Conservation (phyloP, 2,797 vertebrate genomes). For the Cirrhinus mrigala region DNA sequence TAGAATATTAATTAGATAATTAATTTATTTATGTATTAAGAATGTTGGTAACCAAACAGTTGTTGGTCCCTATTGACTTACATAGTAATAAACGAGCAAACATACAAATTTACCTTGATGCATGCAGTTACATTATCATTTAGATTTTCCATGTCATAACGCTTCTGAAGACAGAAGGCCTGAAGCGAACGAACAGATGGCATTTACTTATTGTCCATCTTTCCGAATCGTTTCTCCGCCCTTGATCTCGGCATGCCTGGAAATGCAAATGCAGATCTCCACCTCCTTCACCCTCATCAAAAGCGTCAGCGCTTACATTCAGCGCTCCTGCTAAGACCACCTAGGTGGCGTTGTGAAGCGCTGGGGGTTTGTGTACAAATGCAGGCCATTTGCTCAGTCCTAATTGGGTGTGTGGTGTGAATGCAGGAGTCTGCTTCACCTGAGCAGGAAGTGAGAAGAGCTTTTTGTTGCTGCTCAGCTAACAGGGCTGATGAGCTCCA, state of each 20-base stretch:
- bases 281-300: constrained; percentile 25
- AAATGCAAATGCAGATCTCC: constrained; percentile 43
- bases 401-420: constrained; percentile 27
- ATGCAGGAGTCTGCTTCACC: constrained; percentile 48
- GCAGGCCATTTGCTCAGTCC: constrained; percentile 56
- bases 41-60: no score
- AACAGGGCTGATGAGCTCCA: constrained; percentile 66
- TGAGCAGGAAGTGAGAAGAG: constrained; percentile 52
- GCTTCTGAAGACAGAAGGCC: background rate
- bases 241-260: constrained; percentile 20
- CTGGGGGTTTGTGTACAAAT: constrained; percentile 15
- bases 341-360: constrained; percentile 9
- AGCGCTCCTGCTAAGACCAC: constrained; percentile 51
- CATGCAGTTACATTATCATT: background rate
- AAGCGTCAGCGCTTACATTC: constrained; percentile 25
- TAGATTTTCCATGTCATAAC: background rate
- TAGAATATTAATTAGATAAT: no score
- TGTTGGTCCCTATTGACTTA: no score
- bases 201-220: background rate
- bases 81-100: no score
- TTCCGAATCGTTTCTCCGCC: background rate
- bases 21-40: no score
- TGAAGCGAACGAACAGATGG: constrained; percentile 40
- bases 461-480: constrained; percentile 66
- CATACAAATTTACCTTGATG: no score